phyloP scores from a whole-genome alignment of 2,113 vertebrate genomes.

The Leptocoma aspasia region DNA sequence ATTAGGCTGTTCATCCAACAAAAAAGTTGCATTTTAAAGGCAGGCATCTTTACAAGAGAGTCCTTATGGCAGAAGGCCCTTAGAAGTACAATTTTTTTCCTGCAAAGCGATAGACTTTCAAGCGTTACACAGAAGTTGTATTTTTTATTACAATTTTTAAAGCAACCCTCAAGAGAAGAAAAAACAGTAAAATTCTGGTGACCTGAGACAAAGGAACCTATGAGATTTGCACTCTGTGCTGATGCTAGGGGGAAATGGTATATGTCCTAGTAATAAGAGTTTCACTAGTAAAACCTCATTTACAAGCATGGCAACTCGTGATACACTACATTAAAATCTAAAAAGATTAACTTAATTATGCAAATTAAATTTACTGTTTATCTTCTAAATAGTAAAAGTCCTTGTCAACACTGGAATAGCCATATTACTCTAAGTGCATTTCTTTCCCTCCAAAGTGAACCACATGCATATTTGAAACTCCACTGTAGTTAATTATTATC shows the following conservation, averaged over 20 bases:
- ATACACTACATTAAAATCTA: conserved; percentile 62
- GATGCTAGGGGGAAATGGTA: conserved; percentile 26
- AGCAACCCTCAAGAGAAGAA: conserved; percentile 50
- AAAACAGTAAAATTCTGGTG: conserved; percentile 40
- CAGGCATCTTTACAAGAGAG: conserved; percentile 85
- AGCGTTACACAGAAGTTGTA: conserved; percentile 66
- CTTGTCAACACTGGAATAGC: conserved; percentile 36
- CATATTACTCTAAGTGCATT: conserved; percentile 8
- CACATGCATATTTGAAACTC: not conserved
- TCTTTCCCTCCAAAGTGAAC: not conserved
- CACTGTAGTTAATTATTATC: not conserved
- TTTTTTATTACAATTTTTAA: conserved; percentile 72
- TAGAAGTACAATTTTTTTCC: conserved; percentile 83
- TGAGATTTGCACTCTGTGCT: conserved; percentile 16
- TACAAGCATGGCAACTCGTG: conserved; percentile 34
- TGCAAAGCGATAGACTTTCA: conserved; percentile 70
- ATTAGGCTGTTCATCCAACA: conserved; percentile 99
- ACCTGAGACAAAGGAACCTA: conserved; percentile 35
- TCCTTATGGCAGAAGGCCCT: conserved; percentile 80
- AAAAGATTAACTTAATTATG: conserved; percentile 66
- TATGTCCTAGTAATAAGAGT: conserved; percentile 45
- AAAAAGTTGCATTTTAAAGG: conserved; percentile 83
- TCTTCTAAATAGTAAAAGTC: conserved; percentile 60
- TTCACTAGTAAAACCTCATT: conserved; percentile 64
- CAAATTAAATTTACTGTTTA: conserved; percentile 62